Evolutionary conservation across 2,113 vertebrate species (phyloP), one percentile per base, ranked within the genome.

Genomic region (Zingel zingel): DNA sequence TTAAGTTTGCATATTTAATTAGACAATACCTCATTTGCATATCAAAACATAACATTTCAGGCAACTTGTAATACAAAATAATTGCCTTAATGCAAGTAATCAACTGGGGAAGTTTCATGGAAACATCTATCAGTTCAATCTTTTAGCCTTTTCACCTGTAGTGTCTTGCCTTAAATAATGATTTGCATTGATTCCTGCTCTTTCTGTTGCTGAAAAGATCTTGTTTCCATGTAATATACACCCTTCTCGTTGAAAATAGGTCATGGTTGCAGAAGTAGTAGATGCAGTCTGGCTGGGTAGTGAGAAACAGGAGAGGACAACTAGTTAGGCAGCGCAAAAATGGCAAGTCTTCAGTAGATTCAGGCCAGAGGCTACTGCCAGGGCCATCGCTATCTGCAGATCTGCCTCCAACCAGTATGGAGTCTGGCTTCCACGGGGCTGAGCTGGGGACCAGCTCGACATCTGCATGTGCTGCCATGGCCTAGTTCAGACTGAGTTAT

Each of bases 401-500:
- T 91, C 81, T 86, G 82, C 75, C 77, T 75, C 80, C 82, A 77
- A 58, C 72, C 83, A 71, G 61, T 0, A 10, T 12, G 51, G 62
- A 15, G 83, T 68, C 81, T 76, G 82, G 39, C 79, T 68, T 79
- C 79, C 71, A 69, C 54, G 3, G 79, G 72, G 75, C 71, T 25
- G 78, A 79, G 66, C 79, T 61, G 54, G 81, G 78, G 81, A 83
- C 76, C 64, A 36, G 83, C 85, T 64, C 75, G 77, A 84, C 90
- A 92, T 91, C 84, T 90, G 88, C 89, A 90, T 77, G 79, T 66
- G 65, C 74, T 70, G 85, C 88, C n/a, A 59, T 95, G 94, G 86
- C 94, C 94, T 92, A 93, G 68, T 94, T 95, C 91, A 87, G 80
- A 77, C 82, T 92, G 85, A 92, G 73, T 84, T 82, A 84, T 92